Evolutionary conservation across 2,797 vertebrate genomes (phyloP).

Genomic region (Labeo calbasu): DNA sequence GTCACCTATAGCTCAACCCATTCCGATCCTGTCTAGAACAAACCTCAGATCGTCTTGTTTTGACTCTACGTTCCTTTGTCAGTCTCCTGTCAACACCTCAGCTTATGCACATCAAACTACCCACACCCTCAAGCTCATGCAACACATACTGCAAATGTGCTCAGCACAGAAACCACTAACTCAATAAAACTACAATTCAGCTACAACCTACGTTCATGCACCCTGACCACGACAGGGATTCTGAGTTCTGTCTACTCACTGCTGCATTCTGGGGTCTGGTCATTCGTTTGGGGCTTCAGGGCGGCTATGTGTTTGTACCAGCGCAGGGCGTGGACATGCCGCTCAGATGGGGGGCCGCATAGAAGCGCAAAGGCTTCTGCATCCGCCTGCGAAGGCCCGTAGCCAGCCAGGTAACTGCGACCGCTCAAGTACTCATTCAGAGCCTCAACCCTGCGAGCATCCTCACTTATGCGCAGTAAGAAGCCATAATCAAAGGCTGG

Average conservation of each 20-base stretch:
- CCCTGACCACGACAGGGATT: slow-evolving; percentile 29
- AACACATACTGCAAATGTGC: neutral
- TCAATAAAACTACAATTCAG: slow-evolving; percentile 1
- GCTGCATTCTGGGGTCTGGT: slow-evolving; percentile 66
- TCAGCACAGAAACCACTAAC: neutral
- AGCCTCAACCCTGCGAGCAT: slow-evolving; percentile 82
- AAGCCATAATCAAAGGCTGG: slow-evolving; percentile 89
- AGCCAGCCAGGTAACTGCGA: slow-evolving; percentile 95
- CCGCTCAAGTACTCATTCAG: slow-evolving; percentile 90
- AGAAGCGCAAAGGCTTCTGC: slow-evolving; percentile 86
- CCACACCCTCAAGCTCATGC: neutral
- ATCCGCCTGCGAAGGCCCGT: slow-evolving; percentile 88
- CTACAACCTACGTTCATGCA: slow-evolving; percentile 40
- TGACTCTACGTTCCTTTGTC: neutral
- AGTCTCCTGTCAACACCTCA: neutral
- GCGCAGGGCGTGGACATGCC: slow-evolving; percentile 87
- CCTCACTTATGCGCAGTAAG: slow-evolving; percentile 88
- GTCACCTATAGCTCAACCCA: neutral
- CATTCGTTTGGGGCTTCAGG: slow-evolving; percentile 79
- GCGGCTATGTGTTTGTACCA: slow-evolving; percentile 95
- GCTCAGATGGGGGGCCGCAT: slow-evolving; percentile 80
- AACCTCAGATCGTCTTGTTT: neutral
- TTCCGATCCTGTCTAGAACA: neutral
- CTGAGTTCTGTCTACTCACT: slow-evolving; percentile 66
- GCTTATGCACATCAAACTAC: neutral